These are phyloP conservation scores for Microchirus variegatus DNA, from an alignment of 2,797 vertebrate genomes.

Conservation along the genomic window DNA sequence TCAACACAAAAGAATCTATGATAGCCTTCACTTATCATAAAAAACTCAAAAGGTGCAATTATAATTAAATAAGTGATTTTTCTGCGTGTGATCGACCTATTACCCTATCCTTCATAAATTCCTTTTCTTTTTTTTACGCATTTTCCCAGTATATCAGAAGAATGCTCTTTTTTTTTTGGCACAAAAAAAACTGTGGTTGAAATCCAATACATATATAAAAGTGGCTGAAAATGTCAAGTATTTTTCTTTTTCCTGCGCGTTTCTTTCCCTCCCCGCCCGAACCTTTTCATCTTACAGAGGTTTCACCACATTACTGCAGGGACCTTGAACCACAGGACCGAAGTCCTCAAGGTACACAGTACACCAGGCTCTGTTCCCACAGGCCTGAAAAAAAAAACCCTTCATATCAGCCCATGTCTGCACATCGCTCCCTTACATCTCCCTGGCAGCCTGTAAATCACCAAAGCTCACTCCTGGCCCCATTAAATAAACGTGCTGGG, in stretches of 20 bases:
- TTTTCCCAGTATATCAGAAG: constrained; percentile 39
- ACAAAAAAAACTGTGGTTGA: constrained; percentile 46
- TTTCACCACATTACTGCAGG: constrained; percentile 58
- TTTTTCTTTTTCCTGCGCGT: constrained; percentile 53
- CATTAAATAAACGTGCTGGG: constrained; percentile 68
- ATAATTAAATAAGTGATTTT: too few relatives aligned
- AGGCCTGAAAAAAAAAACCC: constrained; percentile 48
- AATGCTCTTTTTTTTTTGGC: constrained; percentile 19
- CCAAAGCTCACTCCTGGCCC: constrained; percentile 50
- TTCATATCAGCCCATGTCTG: constrained; percentile 59
- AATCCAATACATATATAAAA: constrained; percentile 62
- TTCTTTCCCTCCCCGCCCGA: constrained; percentile 50
- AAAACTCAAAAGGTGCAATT: too few relatives aligned
- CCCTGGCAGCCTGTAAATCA: constrained; percentile 82
- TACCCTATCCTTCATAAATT: too few relatives aligned
- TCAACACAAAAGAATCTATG: too few relatives aligned
- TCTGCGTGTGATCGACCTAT: too few relatives aligned
- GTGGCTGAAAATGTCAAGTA: constrained; percentile 54
- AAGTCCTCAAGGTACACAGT: constrained; percentile 56
- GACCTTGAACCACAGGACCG: constrained; percentile 60
- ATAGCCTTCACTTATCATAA: too few relatives aligned
- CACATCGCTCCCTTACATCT: constrained; percentile 71
- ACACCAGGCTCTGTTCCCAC: constrained; percentile 60
- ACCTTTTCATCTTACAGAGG: constrained; percentile 67
- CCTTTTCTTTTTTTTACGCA: constrained; percentile 18